Evolutionary conservation across 2,888 invertebrate species (phyloP).

Genomic region (Dynastes grantii): DNA sequence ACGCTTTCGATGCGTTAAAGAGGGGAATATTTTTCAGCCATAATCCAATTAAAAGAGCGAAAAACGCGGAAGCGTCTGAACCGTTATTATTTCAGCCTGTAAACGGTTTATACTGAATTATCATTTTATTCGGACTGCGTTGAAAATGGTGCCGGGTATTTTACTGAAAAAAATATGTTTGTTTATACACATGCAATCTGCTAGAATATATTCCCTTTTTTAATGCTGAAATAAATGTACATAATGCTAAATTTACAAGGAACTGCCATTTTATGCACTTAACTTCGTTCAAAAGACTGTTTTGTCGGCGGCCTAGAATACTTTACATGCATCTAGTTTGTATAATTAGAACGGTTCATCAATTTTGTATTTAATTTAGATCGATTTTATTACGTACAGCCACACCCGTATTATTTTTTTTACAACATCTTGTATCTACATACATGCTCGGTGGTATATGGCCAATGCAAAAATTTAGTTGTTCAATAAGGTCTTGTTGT

Average conservation of each 20-base stretch:
- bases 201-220: neutral
- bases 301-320: neutral
- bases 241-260: neutral
- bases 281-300: neutral
- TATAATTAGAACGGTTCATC: constrained; percentile 26
- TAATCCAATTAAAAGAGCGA: neutral
- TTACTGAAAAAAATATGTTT: constrained; percentile 23
- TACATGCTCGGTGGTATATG: constrained; percentile 27
- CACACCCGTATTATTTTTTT: constrained; percentile 41
- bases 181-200: constrained; percentile 17
- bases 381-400: constrained; percentile 40
- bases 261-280: neutral
- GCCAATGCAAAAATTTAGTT: neutral
- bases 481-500: neutral
- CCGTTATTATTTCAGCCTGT: constrained; percentile 12
- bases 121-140: constrained; percentile 13
- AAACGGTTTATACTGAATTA: constrained; percentile 26
- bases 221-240: neutral
- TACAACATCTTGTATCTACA: neutral
- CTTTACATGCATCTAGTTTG: constrained; percentile 6
- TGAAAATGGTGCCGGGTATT: neutral
- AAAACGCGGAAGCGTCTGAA: constrained; percentile 6
- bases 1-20: no score
- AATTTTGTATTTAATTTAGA: constrained; percentile 41
- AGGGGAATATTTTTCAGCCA: neutral